phyloP scores from a whole-genome alignment of 1,140 invertebrate species.

The Neodiprion pinetum region DNA sequence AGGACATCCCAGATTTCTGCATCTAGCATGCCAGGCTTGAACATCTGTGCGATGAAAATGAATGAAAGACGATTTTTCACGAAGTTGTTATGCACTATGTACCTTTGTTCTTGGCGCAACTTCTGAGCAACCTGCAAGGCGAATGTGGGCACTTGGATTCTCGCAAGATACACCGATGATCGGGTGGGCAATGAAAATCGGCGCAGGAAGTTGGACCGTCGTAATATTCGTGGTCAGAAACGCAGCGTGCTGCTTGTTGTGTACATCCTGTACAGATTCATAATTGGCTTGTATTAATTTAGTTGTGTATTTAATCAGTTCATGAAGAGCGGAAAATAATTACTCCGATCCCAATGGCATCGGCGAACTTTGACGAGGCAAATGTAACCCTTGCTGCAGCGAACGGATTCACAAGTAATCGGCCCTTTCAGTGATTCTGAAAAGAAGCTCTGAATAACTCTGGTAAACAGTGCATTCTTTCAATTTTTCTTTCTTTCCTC shows the following conservation, averaged over 20 bases:
- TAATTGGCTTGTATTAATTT: not conserved
- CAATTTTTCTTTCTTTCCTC: not conserved
- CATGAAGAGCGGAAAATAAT: not conserved
- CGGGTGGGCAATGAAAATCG: slow-evolving; percentile 39
- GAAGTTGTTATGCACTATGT: not conserved
- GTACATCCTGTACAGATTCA: slow-evolving; percentile 35
- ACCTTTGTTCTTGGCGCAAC: slow-evolving; percentile 41
- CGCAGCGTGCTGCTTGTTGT: slow-evolving; percentile 42
- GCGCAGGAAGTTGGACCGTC: slow-evolving; percentile 40
- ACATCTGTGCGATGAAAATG: slow-evolving; percentile 33
- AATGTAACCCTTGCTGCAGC: slow-evolving; percentile 38
- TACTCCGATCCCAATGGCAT: slow-evolving; percentile 46
- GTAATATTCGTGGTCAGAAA: slow-evolving; percentile 38
- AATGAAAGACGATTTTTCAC: not conserved
- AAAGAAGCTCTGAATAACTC: slow-evolving; percentile 13
- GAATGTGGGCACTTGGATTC: slow-evolving; percentile 40
- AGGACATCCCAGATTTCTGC: slow-evolving; percentile 39
- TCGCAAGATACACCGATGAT: slow-evolving; percentile 42
- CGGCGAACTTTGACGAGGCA: slow-evolving; percentile 38
- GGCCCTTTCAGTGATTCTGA: slow-evolving; percentile 46
- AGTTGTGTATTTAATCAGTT: too few relatives aligned
- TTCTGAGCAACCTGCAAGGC: slow-evolving; percentile 48
- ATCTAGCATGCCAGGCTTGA: slow-evolving; percentile 35
- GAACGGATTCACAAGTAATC: slow-evolving; percentile 38
- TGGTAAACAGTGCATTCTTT: not conserved